Percentiles rank a stretch among this genome's conserved stretches.
Evolutionary conservation across 2,888 invertebrate species (phyloP).

Genomic region (Stenodema calcarata): DNA sequence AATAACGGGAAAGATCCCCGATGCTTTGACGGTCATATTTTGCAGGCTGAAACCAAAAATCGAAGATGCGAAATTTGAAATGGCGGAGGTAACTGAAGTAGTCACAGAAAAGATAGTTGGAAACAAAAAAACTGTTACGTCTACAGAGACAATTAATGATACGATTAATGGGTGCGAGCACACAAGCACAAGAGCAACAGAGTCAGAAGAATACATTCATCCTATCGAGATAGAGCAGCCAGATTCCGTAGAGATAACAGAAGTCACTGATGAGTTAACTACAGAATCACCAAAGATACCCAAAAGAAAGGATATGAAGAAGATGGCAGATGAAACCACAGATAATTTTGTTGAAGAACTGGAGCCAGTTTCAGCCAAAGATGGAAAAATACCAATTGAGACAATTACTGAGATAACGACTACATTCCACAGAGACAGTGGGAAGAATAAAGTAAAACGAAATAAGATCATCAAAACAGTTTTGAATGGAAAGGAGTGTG

Average conservation of each 20-base stretch:
- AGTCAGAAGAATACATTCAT: not conserved
- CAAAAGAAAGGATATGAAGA: not conserved
- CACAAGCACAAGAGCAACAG: not conserved
- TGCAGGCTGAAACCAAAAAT: constrained; percentile 54
- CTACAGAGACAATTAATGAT: not conserved
- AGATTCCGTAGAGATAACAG: not conserved
- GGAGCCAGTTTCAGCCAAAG: not conserved
- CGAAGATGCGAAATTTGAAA: constrained; percentile 57
- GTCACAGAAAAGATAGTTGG: not conserved
- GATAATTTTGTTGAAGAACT: not conserved
- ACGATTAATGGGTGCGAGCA: not conserved
- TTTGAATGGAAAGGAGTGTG: constrained; percentile 41
- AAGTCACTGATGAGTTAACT: not conserved
- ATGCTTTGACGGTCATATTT: constrained; percentile 59
- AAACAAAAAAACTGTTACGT: constrained; percentile 49
- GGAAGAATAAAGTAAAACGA: constrained; percentile 63
- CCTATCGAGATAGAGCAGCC: not conserved
- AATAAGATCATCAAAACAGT: constrained; percentile 58
- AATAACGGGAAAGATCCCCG: not conserved
- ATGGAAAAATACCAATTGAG: not conserved
- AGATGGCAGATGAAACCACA: not conserved
- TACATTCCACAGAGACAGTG: constrained; percentile 59
- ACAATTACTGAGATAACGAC: constrained; percentile 57
- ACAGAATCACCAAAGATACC: not conserved
- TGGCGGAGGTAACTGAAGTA: not conserved